Evolutionary conservation across 53 echinoderm and acorn worm genomes (phyloP).

Genomic region (Paelopatides confundens): DNA sequence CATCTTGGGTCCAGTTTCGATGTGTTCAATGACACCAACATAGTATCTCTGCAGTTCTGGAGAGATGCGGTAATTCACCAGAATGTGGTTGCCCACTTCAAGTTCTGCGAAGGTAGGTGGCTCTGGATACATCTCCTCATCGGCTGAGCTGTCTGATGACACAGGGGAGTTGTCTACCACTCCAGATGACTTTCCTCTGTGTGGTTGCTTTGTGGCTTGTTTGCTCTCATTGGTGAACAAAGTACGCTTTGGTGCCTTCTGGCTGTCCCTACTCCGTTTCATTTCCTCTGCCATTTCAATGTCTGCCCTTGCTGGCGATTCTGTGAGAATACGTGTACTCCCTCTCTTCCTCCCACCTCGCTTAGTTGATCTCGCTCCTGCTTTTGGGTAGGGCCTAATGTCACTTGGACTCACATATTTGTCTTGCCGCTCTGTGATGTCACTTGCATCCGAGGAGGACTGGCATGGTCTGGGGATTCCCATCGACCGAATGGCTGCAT

Average conservation of each 20-base stretch:
- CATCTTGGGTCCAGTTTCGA: neutral
- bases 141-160: neutral
- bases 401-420: neutral
- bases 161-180: neutral
- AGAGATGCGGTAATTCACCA: neutral
- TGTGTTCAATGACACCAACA: slow-evolving; percentile 5
- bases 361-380: neutral
- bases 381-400: neutral
- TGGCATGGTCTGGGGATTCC: neutral
- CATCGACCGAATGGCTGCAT: neutral
- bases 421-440: neutral
- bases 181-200: neutral
- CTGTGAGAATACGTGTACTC: neutral
- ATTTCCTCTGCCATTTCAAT: neutral
- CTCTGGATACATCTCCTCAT: neutral
- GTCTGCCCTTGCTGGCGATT: neutral
- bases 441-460: neutral
- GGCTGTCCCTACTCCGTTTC: neutral
- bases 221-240: slow-evolving; percentile 5
- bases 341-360: neutral
- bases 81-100: neutral
- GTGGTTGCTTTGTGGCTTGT: neutral
- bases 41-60: slow-evolving; percentile 10
- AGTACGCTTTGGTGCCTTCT: neutral
- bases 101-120: neutral